Base-by-base conservation (phyloP, 2,113 vertebrate genomes). In the Sinocyclocheilus anophthalmus region DNA sequence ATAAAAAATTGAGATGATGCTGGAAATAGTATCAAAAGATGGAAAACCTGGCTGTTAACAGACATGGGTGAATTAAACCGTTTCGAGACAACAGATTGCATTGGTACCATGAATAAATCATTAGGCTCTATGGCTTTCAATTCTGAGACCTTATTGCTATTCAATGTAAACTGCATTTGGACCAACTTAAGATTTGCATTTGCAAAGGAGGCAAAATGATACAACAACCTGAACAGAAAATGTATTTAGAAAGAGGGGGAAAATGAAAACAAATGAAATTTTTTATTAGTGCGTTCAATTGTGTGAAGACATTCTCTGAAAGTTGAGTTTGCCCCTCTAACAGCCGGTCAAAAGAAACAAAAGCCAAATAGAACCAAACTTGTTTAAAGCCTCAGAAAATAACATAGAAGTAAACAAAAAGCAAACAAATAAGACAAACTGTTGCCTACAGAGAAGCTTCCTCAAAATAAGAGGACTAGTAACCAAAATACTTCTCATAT, bases 1-100 rank as follows among this genome's bases (percentile, higher is more conserved):
- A 95, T 50, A 26, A 55, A 55, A 63, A 30, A 86, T 16, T 30
- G 57, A 70, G 53, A 82, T 83, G 65, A 83, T 26, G 2, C 8
- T 12, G n/a, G 24, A 22, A 81, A 83, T 16, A 2, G 63, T 83
- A 70, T 78, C 77, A 77, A 77, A 77, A 77, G 50, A 20, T 55
- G 50, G 81, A 82, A 82, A 82, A 37, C 81, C 81, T 70, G 45
- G 81, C 42, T 22, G 10, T 53, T 55, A 30, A 70, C 16, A 37
- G 45, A 53, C 39, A 30, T 81, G 13, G 24, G 73, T 53, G 13
- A 24, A 55, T n/a, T 48, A 59, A 42, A 61, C 22, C 0, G 37
- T 9, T 63, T 39, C 77, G 48, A 53, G 26, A 70, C 16, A 13
- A 33, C 37, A 53, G 1, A 50, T 65, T 65, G 24, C 65, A 70